Evolutionary conservation across 2,113 vertebrate genomes (phyloP), one percentile per base, ranked within the genome.

Genomic region (Pogona vitticeps): DNA sequence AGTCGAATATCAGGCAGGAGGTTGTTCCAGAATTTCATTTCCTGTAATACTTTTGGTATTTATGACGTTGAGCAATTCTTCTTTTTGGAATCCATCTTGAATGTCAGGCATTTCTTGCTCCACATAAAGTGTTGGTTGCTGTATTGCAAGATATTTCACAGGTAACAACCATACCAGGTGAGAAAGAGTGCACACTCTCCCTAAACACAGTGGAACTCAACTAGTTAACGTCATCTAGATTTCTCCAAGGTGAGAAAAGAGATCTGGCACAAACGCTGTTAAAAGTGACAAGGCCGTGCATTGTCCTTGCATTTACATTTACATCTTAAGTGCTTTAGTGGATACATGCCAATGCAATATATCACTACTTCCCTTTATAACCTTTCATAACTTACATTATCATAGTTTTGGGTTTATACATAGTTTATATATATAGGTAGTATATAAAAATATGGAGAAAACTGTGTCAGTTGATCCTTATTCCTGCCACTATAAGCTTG

Each of bases 231-330:
- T 82, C 31, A 17, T 26, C 14, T 76, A 36, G 58, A 76, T 36
- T 23, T 63, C 65, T 76, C 83, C 84, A 82, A 88, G 68, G 28
- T 70, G 76, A 80, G 46, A 90, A 89, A 91, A 90, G 18, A 72
- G 86, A 5, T 81, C 63, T 82, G 77, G 88, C 38, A 87, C 77
- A 88, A 86, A 89, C 80, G 80, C 88, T 31, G 26, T 77, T 91
- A 79, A 87, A 90, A 61, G 83, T 83, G 80, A 82, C 91, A 26
- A 75, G 59, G 71, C 40, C 42, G 58, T 31, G n/a, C 12, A 15
- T 52, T 73, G 46, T n/a, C 56, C 38, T 33, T 42, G 52, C 33
- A 21, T 85, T 78, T 58, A 77, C n/a, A 46, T 26, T 68, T 77
- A 52, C 13, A 46, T 68, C n/a, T 85, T 68, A 68, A 85, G 72